A percentile compares a stretch with the other conserved stretches of the same genome.
These are phyloP conservation scores for Hypotaenidia philippensis DNA, from an alignment of 2,797 vertebrate genomes.

Conservation along the genomic window DNA sequence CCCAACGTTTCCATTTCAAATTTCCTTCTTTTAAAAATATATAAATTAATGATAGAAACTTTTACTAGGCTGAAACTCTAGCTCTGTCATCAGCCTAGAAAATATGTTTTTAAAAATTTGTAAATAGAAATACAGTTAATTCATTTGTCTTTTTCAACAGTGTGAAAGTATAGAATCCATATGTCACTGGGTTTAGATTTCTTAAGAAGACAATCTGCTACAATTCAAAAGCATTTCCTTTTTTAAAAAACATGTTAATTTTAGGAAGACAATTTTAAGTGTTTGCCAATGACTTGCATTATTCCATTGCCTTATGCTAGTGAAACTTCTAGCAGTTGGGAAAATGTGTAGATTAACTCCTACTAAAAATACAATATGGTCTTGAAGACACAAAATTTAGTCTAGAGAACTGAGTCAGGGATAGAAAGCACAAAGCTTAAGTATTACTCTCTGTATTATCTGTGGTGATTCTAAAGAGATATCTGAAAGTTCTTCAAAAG, in stretches of 20 bases:
- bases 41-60: background rate
- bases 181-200: background rate
- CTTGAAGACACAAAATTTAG: background rate
- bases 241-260: background rate
- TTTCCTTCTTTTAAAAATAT: slow-evolving; percentile 10
- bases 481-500: background rate
- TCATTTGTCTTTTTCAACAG: background rate
- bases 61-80: background rate
- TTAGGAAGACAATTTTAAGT: background rate
- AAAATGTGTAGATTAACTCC: background rate
- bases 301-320: background rate
- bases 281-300: background rate
- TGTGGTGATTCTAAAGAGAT: background rate
- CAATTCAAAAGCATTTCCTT: background rate
- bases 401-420: background rate
- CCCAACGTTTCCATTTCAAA: background rate
- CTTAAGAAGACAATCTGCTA: background rate
- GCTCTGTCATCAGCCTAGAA: background rate
- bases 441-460: background rate
- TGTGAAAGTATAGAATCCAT: background rate
- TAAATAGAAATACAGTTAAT: background rate
- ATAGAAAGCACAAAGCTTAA: background rate
- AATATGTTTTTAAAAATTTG: background rate
- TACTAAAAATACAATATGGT: background rate
- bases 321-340: background rate